Evolutionary conservation across 1,140 invertebrate species (phyloP), one percentile per base, ranked within the genome.

Genomic region (Cydia strobilella): DNA sequence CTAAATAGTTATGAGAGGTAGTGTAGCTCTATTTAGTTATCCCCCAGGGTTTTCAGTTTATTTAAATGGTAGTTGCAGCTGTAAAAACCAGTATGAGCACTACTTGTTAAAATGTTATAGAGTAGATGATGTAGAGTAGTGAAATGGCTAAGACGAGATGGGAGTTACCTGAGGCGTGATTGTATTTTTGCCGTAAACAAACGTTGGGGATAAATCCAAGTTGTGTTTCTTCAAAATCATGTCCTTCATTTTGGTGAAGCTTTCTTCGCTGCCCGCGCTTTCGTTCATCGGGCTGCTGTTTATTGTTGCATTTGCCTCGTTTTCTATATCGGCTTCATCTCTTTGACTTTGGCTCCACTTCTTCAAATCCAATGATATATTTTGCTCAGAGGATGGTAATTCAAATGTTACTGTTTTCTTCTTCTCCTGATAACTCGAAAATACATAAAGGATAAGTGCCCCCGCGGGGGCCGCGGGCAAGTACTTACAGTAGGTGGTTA

Each of bases 141-240:
- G 35, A 39, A 39, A 39, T 39, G 35, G 35, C 35, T 39, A 39
- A 39, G 9, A 18, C 6, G 4, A 25, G 48, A 23, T 18, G 25
- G 20, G 1, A n/a, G 42, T 54, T 59, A 59, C 54, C 54, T 23
- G 54, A 59, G 54, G 77, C 18, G 10, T 73, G 13, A 73, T 15
- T 31, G n/a, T 79, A 76, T 85, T 86, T 72, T 89, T 89, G n/a
- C 79, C 76, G 76, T 89, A 92, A 31, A 86, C 82, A 82, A 92
- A 91, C 74, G 86, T 75, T 15, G 88, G 90, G 42, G 89, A 91
- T 18, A 84, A 77, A 78, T 89, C 83, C n/a, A 92, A 80, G 62
- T 89, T 88, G 75, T 87, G 84, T 77, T 88, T 86, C 72, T 86
- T 90, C 13, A 90, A 59, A 39, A 89, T 81, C 72, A 80, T 86